These are phyloP conservation scores for Silurus asotus DNA, from an alignment of 2,113 vertebrate species.

Conservation along the genomic window DNA sequence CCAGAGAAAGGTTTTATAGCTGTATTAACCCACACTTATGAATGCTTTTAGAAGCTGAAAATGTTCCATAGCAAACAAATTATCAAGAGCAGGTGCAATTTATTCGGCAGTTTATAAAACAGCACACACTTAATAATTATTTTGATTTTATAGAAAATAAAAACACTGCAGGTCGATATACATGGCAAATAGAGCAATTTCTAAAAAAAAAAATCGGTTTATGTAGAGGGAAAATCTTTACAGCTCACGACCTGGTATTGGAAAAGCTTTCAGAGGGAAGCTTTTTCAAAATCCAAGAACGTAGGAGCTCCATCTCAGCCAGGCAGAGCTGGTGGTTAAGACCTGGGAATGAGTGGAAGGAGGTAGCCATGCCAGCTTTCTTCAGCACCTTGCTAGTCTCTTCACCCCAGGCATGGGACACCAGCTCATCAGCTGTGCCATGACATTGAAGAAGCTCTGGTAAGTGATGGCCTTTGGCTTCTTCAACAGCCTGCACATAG, in stretches of 20 bases:
- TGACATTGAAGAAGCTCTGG: conserved; percentile 89
- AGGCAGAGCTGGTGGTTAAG: conserved; percentile 79
- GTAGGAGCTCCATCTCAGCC: conserved; percentile 78
- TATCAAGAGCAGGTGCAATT: conserved; percentile 22
- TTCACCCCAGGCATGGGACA: conserved; percentile 82
- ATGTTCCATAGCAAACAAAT: conserved; percentile 27
- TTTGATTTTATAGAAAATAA: neutral
- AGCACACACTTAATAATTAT: neutral
- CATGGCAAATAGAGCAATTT: neutral
- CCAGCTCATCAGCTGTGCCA: conserved; percentile 79
- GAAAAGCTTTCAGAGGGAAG: conserved; percentile 63
- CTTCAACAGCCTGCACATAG: conserved; percentile 71
- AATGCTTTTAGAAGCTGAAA: neutral
- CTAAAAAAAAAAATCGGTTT: conserved; percentile 5
- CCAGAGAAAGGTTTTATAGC: conserved; percentile 37
- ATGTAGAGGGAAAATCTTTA: neutral
- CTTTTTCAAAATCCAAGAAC: conserved; percentile 80
- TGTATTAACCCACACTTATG: conserved; percentile 35
- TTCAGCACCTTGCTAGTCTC: conserved; percentile 76
- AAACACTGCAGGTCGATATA: neutral
- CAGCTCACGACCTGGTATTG: neutral
- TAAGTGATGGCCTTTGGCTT: conserved; percentile 49
- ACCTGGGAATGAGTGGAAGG: conserved; percentile 76
- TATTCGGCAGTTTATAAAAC: conserved; percentile 4
- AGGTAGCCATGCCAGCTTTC: conserved; percentile 73